A percentile compares a stretch with the other conserved stretches of the same genome.
phyloP scores from a whole-genome alignment of 2,113 vertebrate species.

The Hemiscyllium ocellatum region DNA sequence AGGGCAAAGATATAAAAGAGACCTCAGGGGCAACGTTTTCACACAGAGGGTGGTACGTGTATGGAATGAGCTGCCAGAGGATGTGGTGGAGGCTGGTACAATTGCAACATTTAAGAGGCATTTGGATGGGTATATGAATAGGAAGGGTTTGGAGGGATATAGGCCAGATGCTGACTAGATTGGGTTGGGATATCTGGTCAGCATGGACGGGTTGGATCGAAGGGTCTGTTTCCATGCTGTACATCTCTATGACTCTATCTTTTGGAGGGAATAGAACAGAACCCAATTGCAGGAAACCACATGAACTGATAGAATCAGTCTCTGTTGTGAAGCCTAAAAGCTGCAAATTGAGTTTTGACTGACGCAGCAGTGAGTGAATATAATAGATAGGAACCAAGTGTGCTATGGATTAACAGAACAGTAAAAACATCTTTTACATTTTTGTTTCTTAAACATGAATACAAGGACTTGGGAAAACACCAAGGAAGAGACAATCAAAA shows the following conservation, averaged over 20 bases:
- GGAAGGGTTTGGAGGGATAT: too few species aligned
- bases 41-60: too few species aligned
- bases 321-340: neutral
- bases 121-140: too few species aligned
- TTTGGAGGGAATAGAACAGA: neutral
- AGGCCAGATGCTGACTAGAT: too few species aligned
- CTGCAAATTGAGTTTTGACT: neutral
- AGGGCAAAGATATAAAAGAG: too few species aligned
- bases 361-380: neutral
- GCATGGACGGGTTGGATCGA: too few species aligned
- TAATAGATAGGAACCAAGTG: neutral
- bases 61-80: too few species aligned
- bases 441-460: neutral
- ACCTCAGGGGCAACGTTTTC: too few species aligned
- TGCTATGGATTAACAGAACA: neutral
- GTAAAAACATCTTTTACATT: neutral
- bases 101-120: too few species aligned
- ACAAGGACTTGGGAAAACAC: neutral
- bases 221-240: too few species aligned
- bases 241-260: neutral
- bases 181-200: too few species aligned
- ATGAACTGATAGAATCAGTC: neutral
- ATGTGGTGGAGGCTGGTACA: too few species aligned
- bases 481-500: neutral
- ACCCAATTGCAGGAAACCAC: neutral